A percentile compares a stretch with the other conserved stretches of the same genome.
phyloP scores from a whole-genome alignment of 2,888 invertebrate genomes.

The Venusia cambrica region DNA sequence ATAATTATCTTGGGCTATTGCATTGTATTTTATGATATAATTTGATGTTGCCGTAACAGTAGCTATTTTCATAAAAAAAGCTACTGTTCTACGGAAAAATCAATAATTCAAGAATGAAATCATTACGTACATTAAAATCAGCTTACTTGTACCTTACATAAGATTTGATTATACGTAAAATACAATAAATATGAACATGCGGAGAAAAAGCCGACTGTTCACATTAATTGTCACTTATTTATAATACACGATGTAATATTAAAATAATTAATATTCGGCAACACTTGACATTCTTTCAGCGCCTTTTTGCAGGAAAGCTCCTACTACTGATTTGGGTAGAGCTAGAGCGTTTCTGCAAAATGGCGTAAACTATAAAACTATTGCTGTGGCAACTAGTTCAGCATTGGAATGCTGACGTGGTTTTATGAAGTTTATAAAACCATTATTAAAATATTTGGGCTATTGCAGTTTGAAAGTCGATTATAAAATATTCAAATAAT shows the following conservation, averaged over 20 bases:
- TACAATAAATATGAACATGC: slow-evolving; percentile 50
- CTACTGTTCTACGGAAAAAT: slow-evolving; percentile 34
- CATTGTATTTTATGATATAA: slow-evolving; percentile 68
- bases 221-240: slow-evolving; percentile 59
- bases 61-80: slow-evolving; percentile 24
- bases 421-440: slow-evolving; percentile 46
- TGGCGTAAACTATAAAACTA: slow-evolving; percentile 64
- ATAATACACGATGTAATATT: slow-evolving; percentile 77
- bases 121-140: slow-evolving; percentile 78
- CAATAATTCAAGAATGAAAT: slow-evolving; percentile 78
- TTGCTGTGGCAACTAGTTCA: slow-evolving; percentile 64
- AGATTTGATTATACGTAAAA: slow-evolving; percentile 67
- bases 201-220: slow-evolving; percentile 36
- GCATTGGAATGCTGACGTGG: slow-evolving; percentile 45
- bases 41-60: slow-evolving; percentile 48
- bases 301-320: slow-evolving; percentile 43
- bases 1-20: slow-evolving; percentile 77
- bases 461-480: slow-evolving; percentile 60
- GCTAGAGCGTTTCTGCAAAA: slow-evolving; percentile 44
- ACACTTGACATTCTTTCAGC: slow-evolving; percentile 76
- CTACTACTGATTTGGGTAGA: slow-evolving; percentile 22
- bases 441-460: slow-evolving; percentile 66
- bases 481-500: slow-evolving; percentile 46
- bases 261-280: slow-evolving; percentile 78
- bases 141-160: slow-evolving; percentile 77